Percentiles rank a stretch among this genome's conserved stretches.
phyloP scores from a whole-genome alignment of 1,140 invertebrate species.

The Zaprionus davidi region DNA sequence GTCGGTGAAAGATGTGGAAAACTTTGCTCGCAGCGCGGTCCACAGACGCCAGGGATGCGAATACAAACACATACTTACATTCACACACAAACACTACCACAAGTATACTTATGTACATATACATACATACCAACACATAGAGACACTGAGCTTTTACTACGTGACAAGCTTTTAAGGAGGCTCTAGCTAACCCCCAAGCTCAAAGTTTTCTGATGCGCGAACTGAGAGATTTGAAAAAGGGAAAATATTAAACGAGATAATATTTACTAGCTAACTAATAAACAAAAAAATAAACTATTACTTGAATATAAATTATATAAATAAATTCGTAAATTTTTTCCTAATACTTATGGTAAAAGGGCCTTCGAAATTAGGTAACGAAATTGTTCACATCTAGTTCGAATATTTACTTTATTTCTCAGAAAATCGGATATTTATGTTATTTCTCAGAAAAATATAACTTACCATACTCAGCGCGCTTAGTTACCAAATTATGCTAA shows the following conservation, averaged over 20 bases:
- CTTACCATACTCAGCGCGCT: background rate
- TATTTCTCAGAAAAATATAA: background rate
- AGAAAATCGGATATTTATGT: background rate
- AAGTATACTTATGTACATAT: background rate
- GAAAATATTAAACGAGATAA: background rate
- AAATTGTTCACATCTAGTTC: too few species aligned
- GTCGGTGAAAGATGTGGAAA: conserved; percentile 60
- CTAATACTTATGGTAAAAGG: too few species aligned
- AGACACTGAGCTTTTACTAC: conserved; percentile 47
- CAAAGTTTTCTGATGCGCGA: background rate
- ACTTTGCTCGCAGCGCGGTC: conserved; percentile 60
- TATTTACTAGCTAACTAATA: too few species aligned
- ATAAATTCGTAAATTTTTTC: too few species aligned
- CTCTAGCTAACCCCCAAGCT: conserved; percentile 12
- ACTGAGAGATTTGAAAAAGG: conserved; percentile 13
- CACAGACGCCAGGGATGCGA: conserved; percentile 14
- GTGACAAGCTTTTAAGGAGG: conserved; percentile 39
- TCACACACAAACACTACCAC: background rate
- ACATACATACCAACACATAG: background rate
- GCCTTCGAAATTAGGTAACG: too few species aligned
- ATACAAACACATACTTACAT: background rate
- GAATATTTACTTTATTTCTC: too few species aligned
- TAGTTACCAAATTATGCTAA: background rate
- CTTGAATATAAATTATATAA: too few species aligned
- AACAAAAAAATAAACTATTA: too few species aligned